Conservation (phyloP, 2,113 vertebrate genomes). For the Notiomystis cincta region DNA sequence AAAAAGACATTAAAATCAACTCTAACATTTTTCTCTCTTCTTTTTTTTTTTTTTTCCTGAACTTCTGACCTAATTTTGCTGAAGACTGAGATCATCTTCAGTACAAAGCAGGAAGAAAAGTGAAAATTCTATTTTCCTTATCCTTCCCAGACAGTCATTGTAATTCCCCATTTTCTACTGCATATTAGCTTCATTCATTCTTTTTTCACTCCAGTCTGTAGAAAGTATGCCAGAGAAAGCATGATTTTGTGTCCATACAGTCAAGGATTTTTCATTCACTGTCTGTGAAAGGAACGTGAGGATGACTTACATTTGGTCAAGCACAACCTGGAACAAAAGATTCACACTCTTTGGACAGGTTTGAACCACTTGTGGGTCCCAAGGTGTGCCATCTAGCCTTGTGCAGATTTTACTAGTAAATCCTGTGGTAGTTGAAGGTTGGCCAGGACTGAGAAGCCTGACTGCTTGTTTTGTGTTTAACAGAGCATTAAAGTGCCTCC, state of each 20-base stretch:
- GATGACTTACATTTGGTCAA: background rate
- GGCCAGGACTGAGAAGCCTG: background rate
- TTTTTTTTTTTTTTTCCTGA: background rate
- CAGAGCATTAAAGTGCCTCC: background rate
- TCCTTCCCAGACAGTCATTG: background rate
- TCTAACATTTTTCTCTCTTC: accelerated
- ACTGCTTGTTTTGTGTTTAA: background rate
- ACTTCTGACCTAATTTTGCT: background rate
- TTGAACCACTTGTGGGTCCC: background rate
- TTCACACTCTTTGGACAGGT: background rate
- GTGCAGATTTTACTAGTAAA: background rate
- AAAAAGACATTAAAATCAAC: background rate
- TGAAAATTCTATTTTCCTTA: background rate
- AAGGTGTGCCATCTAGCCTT: background rate
- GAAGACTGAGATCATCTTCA: background rate
- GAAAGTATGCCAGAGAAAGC: background rate
- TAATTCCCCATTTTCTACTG: background rate
- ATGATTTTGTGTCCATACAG: background rate
- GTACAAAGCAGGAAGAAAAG: background rate
- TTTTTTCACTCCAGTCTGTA: background rate
- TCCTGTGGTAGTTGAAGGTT: background rate
- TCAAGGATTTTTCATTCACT: background rate
- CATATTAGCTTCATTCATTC: background rate
- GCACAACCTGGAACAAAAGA: background rate
- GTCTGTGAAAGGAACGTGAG: background rate